Evolutionary conservation across 2,797 vertebrate genomes (phyloP).

Genomic region (Ataeniobius toweri): DNA sequence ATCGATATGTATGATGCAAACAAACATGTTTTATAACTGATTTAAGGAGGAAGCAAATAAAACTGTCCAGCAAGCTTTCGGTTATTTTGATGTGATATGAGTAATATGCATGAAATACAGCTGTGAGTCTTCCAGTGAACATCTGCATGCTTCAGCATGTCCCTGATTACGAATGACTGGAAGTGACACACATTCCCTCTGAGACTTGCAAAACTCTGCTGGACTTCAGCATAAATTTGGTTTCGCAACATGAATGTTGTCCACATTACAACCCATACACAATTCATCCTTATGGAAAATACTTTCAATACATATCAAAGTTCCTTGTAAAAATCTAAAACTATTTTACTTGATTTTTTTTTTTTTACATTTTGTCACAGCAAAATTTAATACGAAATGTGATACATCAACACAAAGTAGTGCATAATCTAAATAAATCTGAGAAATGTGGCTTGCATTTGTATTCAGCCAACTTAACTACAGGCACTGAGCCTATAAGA

Average conservation of each 20-base stretch:
- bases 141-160: conserved; percentile 55
- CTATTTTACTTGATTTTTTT: not conserved
- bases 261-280: conserved; percentile 28
- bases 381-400: not conserved
- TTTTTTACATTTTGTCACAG: not conserved
- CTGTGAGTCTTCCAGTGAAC: conserved; percentile 39
- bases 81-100: conserved; percentile 12
- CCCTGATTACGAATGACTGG: conserved; percentile 56
- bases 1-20: not conserved
- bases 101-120: conserved; percentile 28
- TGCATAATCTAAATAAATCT: not conserved
- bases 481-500: not conserved
- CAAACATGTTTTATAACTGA: not conserved
- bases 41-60: not conserved
- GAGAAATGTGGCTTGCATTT: not conserved
- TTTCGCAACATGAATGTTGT: conserved; percentile 46
- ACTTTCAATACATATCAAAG: not conserved
- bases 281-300: conserved; percentile 31
- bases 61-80: not conserved
- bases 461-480: not conserved
- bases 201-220: conserved; percentile 34
- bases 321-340: not conserved
- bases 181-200: conserved; percentile 63
- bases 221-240: conserved; percentile 40
- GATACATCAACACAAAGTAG: not conserved